These are phyloP conservation scores for Gobius niger DNA, from an alignment of 2,113 vertebrate species.

Conservation along the genomic window DNA sequence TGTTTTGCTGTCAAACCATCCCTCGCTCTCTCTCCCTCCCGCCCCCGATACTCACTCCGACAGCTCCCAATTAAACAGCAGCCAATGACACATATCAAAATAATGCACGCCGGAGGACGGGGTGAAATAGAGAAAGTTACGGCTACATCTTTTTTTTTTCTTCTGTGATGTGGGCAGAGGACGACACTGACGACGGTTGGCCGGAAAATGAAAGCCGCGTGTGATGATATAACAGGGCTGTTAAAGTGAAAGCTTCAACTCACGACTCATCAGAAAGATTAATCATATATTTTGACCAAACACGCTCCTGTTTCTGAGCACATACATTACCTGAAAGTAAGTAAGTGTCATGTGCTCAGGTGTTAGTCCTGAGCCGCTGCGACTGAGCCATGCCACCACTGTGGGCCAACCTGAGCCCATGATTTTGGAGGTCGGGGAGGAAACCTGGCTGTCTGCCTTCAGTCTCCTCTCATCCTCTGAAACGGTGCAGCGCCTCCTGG, in stretches of 20 bases:
- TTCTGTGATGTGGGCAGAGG: constrained; percentile 45
- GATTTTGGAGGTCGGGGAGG: no score
- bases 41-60: constrained; percentile 50
- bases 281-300: no score
- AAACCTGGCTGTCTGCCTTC: no score
- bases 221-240: neutral
- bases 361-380: no score
- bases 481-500: no score
- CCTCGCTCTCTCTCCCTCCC: constrained; percentile 19
- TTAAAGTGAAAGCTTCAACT: neutral
- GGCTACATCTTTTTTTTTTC: constrained; percentile 41
- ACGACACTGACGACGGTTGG: neutral
- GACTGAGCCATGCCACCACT: no score
- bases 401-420: no score
- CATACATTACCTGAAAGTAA: no score
- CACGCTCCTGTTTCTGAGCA: no score
- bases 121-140: constrained; percentile 50
- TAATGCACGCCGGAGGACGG: constrained; percentile 28
- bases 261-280: no score
- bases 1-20: constrained; percentile 65
- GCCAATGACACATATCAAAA: constrained; percentile 64
- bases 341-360: no score
- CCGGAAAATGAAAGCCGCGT: constrained; percentile 2
- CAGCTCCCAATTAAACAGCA: constrained; percentile 70
- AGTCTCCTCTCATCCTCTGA: no score